Base-by-base conservation (phyloP, 1,140 invertebrate genomes). In the Caenorhabditis tropicalis region DNA sequence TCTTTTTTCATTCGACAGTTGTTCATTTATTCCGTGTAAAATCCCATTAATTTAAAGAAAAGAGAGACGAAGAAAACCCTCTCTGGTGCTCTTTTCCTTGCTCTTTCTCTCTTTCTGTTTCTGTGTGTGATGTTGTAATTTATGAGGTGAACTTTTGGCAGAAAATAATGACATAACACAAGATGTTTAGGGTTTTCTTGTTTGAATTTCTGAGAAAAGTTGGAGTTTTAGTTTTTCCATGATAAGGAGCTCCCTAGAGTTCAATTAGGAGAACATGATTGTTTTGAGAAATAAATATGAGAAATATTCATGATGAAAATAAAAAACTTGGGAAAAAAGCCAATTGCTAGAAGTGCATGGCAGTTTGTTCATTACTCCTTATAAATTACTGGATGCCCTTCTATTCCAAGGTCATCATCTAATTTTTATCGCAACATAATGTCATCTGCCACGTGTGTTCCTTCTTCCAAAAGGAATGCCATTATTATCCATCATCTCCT, bases 11-110 rank as follows among this genome's bases (percentile, higher is more conserved):
- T 36, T 24, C 33, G 43, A 43, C 65, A 74, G 65, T 74, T 74
- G 65, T 46, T 74, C 65, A 46, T 46, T 46, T 43, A 2, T 12
- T n/a, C n/a, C n/a, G n/a, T n/a, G n/a, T 3, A 43, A 74, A 74
- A 43, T 74, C 65, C 65, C 65, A 74, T 74, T 74, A 74, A 43
- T 74, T 74, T 31, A 43, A 65, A 74, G 65, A 74, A 74, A 74
- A 74, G 65, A 39, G 60, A 56, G n/a, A 7, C 12, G 29, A 31
- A 27, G 39, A 58, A 43, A 24, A 74, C 43, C 65, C 36, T 24
- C 43, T 74, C 6, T 4, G 27, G 36, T 24, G 36, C 24, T 0
- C 58, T 36, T 24, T 27, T n/a, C 36, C 58, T 33, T 9, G 12
- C 3, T 36, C 53, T 27, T n/a, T 65, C 58, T 33, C 12, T 31